phyloP scores from a whole-genome alignment of 2,113 vertebrate species.

The Callospermophilus lateralis region DNA sequence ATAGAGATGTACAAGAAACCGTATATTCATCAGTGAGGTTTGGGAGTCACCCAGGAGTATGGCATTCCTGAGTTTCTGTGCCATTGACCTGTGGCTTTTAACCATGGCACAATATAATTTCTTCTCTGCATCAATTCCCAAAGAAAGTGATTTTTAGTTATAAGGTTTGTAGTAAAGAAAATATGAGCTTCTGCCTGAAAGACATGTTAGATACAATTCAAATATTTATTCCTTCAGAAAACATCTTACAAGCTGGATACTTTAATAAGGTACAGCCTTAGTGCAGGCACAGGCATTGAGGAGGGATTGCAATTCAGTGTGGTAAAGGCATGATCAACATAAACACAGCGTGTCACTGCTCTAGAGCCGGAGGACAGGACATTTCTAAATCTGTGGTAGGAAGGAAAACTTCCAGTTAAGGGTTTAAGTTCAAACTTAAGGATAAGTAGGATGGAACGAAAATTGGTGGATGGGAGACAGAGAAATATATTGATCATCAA shows the following conservation, averaged over 20 bases:
- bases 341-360: neutral
- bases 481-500: no score
- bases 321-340: fast-evolving
- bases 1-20: neutral
- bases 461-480: neutral
- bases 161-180: neutral
- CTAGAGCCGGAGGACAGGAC: no score
- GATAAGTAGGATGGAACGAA: neutral
- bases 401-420: neutral
- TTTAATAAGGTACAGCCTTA: neutral
- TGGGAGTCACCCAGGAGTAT: neutral
- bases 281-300: neutral
- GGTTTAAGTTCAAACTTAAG: neutral
- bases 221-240: neutral
- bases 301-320: neutral
- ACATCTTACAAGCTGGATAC: no score
- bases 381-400: no score
- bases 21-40: neutral
- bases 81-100: neutral
- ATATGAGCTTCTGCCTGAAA: neutral
- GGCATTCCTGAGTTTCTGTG: neutral
- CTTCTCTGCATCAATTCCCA: neutral
- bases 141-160: neutral
- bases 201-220: neutral
- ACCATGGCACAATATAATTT: neutral